These are phyloP conservation scores for Ophiothrix spiculata DNA, from an alignment of 35 echinoderm and acorn worm genomes.

Conservation along the genomic window DNA sequence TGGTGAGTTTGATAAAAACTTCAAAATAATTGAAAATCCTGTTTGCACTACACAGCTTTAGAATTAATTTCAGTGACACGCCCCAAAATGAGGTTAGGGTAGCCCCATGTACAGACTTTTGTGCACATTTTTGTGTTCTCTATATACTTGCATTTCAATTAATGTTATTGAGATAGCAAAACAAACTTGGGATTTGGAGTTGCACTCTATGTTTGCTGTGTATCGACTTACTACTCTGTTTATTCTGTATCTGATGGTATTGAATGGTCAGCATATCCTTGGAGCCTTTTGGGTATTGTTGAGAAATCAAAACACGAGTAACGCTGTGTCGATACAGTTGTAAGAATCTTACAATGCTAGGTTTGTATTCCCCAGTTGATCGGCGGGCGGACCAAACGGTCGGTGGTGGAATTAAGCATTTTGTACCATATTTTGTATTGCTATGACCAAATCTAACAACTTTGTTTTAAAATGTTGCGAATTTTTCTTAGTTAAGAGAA, in stretches of 20 bases:
- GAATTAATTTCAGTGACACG: no score
- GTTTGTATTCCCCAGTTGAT: no score
- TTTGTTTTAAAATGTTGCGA: no score
- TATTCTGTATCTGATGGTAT: neutral
- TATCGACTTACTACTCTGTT: constrained; percentile 22
- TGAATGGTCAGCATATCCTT: neutral
- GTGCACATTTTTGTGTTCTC: constrained; percentile 9
- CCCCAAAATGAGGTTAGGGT: no score
- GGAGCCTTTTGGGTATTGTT: neutral
- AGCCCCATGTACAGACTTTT: constrained; percentile 7
- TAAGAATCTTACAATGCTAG: neutral
- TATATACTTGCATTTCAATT: constrained; percentile 27
- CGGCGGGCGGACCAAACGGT: no score
- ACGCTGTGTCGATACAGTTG: constrained; percentile 47
- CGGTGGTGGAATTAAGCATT: no score
- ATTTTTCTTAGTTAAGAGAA: no score
- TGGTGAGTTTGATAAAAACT: no score
- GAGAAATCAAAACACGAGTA: constrained; percentile 51
- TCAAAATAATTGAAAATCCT: no score
- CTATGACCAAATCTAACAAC: no score
- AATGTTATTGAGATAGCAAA: constrained; percentile 37
- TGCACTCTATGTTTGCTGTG: neutral
- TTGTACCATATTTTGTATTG: no score
- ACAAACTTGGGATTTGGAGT: constrained; percentile 13
- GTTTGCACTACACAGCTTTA: no score